These are phyloP conservation scores for Eutolmus rufibarbis DNA, from an alignment of 2,888 invertebrate species.

Conservation along the genomic window DNA sequence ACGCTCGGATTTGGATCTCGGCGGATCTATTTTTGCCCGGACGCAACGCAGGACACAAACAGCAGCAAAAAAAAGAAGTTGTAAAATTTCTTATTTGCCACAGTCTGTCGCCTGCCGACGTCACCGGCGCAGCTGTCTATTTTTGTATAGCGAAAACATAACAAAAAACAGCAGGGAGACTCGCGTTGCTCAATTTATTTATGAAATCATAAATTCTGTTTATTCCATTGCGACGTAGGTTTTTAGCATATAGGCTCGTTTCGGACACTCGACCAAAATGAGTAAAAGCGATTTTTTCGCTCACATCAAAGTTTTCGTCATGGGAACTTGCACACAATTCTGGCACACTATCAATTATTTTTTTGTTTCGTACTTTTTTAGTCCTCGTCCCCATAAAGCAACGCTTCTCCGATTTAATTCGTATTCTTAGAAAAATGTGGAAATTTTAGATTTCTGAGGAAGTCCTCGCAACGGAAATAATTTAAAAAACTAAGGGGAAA, in stretches of 20 bases:
- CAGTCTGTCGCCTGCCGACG: not conserved
- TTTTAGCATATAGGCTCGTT: not conserved
- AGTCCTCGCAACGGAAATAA: not conserved
- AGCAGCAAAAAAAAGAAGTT: not conserved
- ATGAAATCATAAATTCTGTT: not conserved
- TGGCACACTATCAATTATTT: not conserved
- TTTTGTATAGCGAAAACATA: not conserved
- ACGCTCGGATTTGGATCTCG: not conserved
- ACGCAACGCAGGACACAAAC: not conserved
- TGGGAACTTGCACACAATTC: not conserved
- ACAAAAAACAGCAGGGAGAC: not conserved
- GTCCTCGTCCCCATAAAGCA: not conserved
- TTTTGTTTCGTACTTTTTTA: not conserved
- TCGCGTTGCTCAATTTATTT: not conserved
- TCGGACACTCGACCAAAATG: not conserved
- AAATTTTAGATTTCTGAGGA: not conserved
- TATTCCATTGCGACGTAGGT: not conserved
- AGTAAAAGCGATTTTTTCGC: not conserved
- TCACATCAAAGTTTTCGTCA: not conserved
- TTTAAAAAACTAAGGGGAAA: not conserved
- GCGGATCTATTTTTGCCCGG: not conserved
- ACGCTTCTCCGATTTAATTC: not conserved
- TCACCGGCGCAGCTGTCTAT: not conserved
- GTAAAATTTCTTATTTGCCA: not conserved
- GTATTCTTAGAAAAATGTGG: not conserved